These are phyloP conservation scores for Tetragonula carbonaria DNA, from an alignment of 2,888 invertebrate species.

Conservation along the genomic window DNA sequence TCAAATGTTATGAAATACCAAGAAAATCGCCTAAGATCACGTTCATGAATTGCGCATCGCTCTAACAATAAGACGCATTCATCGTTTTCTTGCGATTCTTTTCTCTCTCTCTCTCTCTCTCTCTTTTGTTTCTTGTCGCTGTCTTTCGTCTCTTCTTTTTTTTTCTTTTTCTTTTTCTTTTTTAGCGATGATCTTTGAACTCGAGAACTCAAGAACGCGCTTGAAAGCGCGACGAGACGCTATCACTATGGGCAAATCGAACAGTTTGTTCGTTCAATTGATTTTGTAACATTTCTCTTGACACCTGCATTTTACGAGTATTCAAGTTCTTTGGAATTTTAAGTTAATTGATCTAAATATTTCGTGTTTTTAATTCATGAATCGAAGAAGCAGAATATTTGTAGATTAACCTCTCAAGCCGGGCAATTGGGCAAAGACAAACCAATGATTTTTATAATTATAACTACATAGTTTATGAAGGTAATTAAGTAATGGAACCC, in stretches of 20 bases:
- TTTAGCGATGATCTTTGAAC: background rate
- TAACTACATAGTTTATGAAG: too few species aligned
- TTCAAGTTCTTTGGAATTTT: background rate
- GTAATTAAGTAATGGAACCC: too few species aligned
- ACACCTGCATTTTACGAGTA: background rate
- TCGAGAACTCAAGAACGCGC: background rate
- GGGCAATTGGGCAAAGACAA: too few species aligned
- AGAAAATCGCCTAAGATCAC: slow-evolving; percentile 27
- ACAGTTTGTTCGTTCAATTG: background rate
- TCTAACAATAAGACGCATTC: background rate
- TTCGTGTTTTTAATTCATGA: too few species aligned
- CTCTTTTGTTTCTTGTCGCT: too few species aligned
- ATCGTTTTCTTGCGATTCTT: too few species aligned
- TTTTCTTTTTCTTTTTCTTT: background rate
- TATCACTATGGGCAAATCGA: background rate
- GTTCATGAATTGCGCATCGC: slow-evolving; percentile 37
- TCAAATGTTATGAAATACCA: slow-evolving; percentile 69
- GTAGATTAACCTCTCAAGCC: too few species aligned
- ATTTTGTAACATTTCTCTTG: background rate
- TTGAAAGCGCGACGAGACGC: slow-evolving; percentile 16
- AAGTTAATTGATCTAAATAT: background rate
- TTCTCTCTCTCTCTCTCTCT: too few species aligned
- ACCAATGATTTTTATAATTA: too few species aligned
- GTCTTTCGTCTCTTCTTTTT: too few species aligned
- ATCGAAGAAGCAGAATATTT: too few species aligned